Evolutionary conservation across 30 jellyfish, hydroid and myxozoan species (phyloP).

Genomic region (Nemopilema nomurai): DNA sequence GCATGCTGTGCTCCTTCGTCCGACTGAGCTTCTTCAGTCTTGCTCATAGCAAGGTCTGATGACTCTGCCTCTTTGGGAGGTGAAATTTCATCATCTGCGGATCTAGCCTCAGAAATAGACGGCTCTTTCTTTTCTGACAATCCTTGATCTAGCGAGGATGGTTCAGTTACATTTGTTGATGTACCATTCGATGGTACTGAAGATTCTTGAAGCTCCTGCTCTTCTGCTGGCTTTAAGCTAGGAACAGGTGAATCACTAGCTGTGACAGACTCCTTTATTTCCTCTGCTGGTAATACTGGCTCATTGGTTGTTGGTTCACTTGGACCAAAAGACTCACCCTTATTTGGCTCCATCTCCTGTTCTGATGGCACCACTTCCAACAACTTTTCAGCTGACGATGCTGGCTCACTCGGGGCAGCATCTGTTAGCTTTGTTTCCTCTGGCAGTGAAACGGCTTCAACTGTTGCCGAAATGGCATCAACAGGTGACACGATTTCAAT

Average conservation of each 20-base stretch:
- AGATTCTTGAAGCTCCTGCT: too few relatives aligned
- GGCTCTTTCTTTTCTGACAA: too few relatives aligned
- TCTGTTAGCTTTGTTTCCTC: background rate
- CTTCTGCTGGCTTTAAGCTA: too few relatives aligned
- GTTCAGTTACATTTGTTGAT: too few relatives aligned
- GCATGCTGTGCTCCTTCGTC: background rate
- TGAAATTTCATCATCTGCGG: background rate
- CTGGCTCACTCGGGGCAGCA: background rate
- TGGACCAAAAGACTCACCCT: background rate
- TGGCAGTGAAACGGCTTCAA: background rate
- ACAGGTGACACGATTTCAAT: background rate
- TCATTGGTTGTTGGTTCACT: background rate
- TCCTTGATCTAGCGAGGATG: too few relatives aligned
- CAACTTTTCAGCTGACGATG: background rate
- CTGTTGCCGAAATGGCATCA: background rate
- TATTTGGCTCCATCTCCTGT: background rate
- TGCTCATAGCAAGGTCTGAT: background rate
- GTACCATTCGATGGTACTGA: too few relatives aligned
- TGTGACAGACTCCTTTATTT: too few relatives aligned
- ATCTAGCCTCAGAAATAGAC: too few relatives aligned
- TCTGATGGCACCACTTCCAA: background rate
- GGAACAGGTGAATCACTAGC: too few relatives aligned
- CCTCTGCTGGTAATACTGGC: background rate
- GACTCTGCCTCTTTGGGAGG: background rate
- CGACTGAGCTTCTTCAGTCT: background rate